Evolutionary conservation across 2,888 invertebrate genomes (phyloP), one percentile per base, ranked within the genome.

Genomic region (Rhopalosiphum nymphaeae): DNA sequence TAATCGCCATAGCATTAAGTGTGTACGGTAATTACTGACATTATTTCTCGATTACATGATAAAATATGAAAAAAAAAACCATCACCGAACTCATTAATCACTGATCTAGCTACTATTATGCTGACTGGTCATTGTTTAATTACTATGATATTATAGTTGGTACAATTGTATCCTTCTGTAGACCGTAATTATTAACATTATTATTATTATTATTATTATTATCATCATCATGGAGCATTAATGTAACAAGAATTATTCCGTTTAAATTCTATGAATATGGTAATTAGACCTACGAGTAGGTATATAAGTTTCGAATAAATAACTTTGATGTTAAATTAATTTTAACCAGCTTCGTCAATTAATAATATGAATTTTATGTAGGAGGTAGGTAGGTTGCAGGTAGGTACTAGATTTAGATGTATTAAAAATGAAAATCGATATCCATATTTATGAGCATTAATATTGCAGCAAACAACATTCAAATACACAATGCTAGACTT

Each of bases 41-140:
- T 92, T 92, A 92, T 92, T 92, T 87, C 86, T 92, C 92, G 92
- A 92, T 92, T 87, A 92, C 36, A 67, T 61, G 21, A 91, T 36
- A 49, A 87, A n/a, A 87, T 53, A 42, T 56, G 46, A 91, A 85
- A 57, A 91, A 56, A 53, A 57, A 92, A 92, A 87, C 46, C 61
- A 92, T 87, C 92, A 16, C 57, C 46, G 61, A 36, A 61, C 92
- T 92, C 86, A 87, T 92, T 87, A 87, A 92, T 92, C 86, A 92
- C 36, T 92, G 86, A 46, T 44, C 44, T 44, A 86, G 78, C 91
- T 26, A 46, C 89, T 57, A 44, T 56, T 78, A 78, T 78, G 26
- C 57, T 91, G 26, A 86, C 91, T 46, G 61, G 92, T 87, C 57
- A 61, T 87, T 87, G 85, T 91, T 86, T 91, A 91, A 91, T 91